These are phyloP conservation scores for Phalacrocorax brasilianus DNA, from an alignment of 2,113 vertebrate genomes.

Conservation along the genomic window DNA sequence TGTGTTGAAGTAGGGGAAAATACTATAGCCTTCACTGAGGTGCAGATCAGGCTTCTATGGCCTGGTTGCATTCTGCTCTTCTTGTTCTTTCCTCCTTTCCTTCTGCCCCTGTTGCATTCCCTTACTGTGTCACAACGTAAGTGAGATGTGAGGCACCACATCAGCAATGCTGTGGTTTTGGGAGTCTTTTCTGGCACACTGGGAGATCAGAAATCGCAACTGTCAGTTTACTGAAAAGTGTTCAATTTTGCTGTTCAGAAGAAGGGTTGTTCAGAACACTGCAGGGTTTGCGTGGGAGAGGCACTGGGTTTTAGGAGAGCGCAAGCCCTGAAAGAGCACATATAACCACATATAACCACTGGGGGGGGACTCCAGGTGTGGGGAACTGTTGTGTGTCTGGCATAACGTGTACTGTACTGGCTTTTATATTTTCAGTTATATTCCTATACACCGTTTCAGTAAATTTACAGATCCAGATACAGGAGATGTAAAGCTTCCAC, in stretches of 20 bases:
- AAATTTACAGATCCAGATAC: background rate
- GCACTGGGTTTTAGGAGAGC: background rate
- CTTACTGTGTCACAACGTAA: background rate
- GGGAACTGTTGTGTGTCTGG: background rate
- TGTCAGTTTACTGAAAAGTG: background rate
- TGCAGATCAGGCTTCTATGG: background rate
- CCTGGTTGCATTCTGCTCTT: background rate
- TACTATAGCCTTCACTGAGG: background rate
- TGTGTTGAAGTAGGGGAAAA: background rate
- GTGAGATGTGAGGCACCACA: rapidly evolving
- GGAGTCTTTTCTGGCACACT: background rate
- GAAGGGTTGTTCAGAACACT: background rate
- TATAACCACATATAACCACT: background rate
- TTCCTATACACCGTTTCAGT: background rate
- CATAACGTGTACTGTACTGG: background rate
- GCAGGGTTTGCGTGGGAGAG: background rate
- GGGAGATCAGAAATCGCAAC: background rate
- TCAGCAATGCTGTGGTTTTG: rapidly evolving
- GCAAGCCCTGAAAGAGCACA: background rate
- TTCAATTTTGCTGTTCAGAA: background rate
- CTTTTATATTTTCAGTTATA: background rate
- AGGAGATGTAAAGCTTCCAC: background rate
- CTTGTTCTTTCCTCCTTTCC: background rate
- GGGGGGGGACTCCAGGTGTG: background rate
- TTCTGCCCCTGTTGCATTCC: background rate